Evolutionary conservation across 2,888 invertebrate species (phyloP).

Genomic region (Marasmarcha lunaedactyla): DNA sequence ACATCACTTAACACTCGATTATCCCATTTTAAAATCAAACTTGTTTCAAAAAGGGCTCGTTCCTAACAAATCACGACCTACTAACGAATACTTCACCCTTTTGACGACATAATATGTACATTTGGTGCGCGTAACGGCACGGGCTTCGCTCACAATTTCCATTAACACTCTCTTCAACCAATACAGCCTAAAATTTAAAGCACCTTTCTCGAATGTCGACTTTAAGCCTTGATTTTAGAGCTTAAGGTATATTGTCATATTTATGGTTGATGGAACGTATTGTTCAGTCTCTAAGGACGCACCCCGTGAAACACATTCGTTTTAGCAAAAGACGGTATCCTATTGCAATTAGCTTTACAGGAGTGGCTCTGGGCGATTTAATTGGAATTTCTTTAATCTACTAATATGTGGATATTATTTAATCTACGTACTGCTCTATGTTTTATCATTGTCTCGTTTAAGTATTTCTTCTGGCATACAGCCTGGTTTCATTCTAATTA

Average conservation of each 20-base stretch:
- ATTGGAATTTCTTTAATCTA: constrained; percentile 26
- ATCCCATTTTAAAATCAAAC: too few relatives aligned
- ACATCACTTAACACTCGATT: too few relatives aligned
- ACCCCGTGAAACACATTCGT: constrained; percentile 64
- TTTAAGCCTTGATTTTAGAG: constrained; percentile 24
- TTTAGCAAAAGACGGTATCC: constrained; percentile 67
- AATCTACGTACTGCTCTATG: too few relatives aligned
- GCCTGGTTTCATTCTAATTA: too few relatives aligned
- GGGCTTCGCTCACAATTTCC: constrained; percentile 67
- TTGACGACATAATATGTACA: constrained; percentile 69
- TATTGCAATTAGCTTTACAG: constrained; percentile 65
- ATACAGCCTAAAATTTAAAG: constrained; percentile 39
- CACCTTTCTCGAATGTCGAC: constrained; percentile 26
- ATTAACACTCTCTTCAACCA: constrained; percentile 43
- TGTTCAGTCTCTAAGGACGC: constrained; percentile 34
- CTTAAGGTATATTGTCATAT: constrained; percentile 13
- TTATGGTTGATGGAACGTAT: constrained; percentile 16
- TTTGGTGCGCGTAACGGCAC: constrained; percentile 66
- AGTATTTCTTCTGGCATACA: too few relatives aligned
- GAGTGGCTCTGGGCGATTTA: constrained; percentile 28
- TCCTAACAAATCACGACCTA: constrained; percentile 55
- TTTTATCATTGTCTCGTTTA: too few relatives aligned
- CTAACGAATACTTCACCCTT: constrained; percentile 68
- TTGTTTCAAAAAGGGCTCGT: constrained; percentile 8
- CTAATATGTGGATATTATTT: too few relatives aligned